Conservation (phyloP, 2,797 vertebrate genomes). For the Hippoglossus hippoglossus region DNA sequence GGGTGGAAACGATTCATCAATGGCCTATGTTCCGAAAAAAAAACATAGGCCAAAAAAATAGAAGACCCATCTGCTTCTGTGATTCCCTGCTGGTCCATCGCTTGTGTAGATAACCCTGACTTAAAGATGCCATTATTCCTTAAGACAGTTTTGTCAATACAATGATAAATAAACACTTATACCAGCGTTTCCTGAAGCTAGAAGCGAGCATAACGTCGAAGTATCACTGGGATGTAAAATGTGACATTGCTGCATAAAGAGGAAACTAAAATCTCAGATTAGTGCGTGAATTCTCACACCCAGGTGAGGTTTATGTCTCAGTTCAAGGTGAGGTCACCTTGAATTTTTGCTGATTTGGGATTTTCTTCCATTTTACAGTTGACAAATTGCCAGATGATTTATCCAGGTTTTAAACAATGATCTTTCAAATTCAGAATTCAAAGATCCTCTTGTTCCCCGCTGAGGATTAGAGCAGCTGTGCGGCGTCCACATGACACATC, state of each 20-base stretch:
- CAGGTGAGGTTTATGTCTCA: background rate
- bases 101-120: background rate
- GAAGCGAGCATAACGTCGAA: background rate
- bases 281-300: background rate
- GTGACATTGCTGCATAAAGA: background rate
- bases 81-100: background rate
- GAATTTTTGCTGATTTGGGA: no score
- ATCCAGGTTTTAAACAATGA: background rate
- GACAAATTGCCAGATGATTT: background rate
- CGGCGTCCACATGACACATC: slow-evolving; percentile 40
- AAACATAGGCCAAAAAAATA: no score
- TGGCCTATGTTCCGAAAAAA: no score
- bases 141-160: slow-evolving; percentile 28
- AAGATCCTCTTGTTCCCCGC: slow-evolving; percentile 14
- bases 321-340: no score
- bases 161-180: background rate
- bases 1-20: no score
- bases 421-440: slow-evolving; percentile 11
- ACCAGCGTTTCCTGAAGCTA: background rate
- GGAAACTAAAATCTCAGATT: background rate
- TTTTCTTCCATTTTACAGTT: no score
- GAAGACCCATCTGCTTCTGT: background rate
- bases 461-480: slow-evolving; percentile 51
- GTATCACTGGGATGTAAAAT: background rate
- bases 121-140: slow-evolving; percentile 18